These are phyloP conservation scores for Trachelus stipa DNA, from an alignment of 2,888 invertebrate species.

Conservation along the genomic window DNA sequence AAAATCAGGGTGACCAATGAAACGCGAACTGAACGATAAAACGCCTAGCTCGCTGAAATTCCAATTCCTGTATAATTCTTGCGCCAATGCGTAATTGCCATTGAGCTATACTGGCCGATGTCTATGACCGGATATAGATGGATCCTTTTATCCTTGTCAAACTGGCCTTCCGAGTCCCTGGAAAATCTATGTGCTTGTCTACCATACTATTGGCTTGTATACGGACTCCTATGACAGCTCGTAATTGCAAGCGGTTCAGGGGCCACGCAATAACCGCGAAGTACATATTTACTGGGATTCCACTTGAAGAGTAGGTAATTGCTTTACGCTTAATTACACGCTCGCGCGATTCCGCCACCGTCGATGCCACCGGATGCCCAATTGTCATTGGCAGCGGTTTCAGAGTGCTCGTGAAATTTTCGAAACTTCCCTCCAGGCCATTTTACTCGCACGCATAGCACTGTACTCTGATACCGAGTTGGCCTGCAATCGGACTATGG, in stretches of 20 bases:
- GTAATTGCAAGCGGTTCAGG: neutral
- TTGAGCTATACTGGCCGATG: neutral
- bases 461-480: neutral
- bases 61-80: neutral
- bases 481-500: neutral
- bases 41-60: neutral
- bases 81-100: neutral
- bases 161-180: neutral
- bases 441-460: neutral
- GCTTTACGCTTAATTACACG: neutral
- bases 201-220: neutral
- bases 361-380: neutral
- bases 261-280: neutral
- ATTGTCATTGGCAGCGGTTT: neutral
- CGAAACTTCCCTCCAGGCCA: neutral
- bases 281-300: neutral
- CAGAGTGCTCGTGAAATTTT: too few relatives aligned
- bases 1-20: neutral
- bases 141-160: neutral
- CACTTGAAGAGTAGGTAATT: neutral
- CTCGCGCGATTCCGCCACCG: neutral
- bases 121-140: neutral
- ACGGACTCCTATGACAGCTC: neutral
- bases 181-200: neutral
- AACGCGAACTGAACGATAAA: neutral